Conservation (phyloP, 2,888 invertebrate genomes). For the Melieria crassipennis region DNA sequence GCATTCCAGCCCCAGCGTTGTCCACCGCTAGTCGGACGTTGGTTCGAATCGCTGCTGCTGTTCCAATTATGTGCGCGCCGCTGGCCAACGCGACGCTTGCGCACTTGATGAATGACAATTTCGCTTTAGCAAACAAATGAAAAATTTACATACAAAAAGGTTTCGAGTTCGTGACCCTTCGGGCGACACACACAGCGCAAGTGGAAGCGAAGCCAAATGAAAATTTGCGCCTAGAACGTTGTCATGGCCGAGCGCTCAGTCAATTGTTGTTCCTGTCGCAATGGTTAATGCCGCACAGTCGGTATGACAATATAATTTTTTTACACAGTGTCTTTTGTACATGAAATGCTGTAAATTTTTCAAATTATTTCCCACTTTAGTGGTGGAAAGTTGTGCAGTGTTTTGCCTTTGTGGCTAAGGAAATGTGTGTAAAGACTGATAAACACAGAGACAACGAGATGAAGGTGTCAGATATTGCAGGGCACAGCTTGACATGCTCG, state of each 20-base stretch:
- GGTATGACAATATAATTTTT: too few species aligned
- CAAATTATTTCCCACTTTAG: too few species aligned
- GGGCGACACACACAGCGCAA: neutral
- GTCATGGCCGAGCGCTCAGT: slow-evolving; percentile 44
- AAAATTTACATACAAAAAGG: slow-evolving; percentile 46
- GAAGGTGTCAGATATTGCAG: neutral
- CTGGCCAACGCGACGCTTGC: slow-evolving; percentile 7
- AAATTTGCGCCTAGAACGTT: slow-evolving; percentile 38
- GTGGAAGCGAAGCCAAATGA: neutral
- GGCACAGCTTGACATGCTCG: slow-evolving; percentile 24
- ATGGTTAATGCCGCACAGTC: slow-evolving; percentile 6
- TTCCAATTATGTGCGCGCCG: neutral
- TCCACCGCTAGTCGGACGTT: neutral
- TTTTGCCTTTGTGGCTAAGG: too few species aligned
- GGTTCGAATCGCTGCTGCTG: neutral
- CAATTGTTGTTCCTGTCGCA: slow-evolving; percentile 39
- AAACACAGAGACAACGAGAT: neutral
- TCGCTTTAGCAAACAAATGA: neutral
- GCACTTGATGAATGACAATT: slow-evolving; percentile 16
- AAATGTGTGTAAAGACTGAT: too few species aligned
- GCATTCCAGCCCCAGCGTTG: neutral
- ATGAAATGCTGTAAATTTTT: too few species aligned
- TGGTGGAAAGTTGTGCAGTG: too few species aligned
- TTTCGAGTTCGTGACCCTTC: slow-evolving; percentile 23
- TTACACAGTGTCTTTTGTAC: too few species aligned